A percentile compares a stretch with the other conserved stretches of the same genome.
Evolutionary conservation across 2,888 invertebrate species (phyloP).

Genomic region (Drosophila antonietae): DNA sequence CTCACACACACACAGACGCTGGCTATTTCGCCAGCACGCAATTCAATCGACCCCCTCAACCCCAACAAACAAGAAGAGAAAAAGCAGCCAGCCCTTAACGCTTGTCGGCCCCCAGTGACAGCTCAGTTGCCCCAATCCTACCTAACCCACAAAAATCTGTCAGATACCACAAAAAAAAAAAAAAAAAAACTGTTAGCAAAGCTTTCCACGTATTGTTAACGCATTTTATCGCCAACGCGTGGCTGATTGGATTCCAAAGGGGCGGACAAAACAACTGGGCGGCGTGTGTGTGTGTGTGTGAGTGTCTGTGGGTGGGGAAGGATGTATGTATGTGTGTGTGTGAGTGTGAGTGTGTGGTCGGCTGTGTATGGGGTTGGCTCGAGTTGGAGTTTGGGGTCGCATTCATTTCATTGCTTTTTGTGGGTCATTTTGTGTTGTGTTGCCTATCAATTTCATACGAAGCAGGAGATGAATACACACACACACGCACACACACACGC

Average conservation of each 20-base stretch:
- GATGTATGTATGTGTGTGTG: conserved; percentile 1
- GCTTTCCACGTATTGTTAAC: conserved; percentile 81
- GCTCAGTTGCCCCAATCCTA: conserved; percentile 19
- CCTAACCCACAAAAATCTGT: conserved; percentile 77
- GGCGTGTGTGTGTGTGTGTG: conserved; percentile 5
- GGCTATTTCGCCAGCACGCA: conserved; percentile 49
- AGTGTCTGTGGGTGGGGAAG: conserved; percentile 8
- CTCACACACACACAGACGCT: conserved; percentile 13
- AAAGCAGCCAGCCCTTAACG: background rate
- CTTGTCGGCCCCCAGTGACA: conserved; percentile 5
- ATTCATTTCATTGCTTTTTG: conserved; percentile 65
- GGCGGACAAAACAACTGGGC: conserved; percentile 33
- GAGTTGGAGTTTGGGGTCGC: conserved; percentile 25
- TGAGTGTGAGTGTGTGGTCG: conserved; percentile 8
- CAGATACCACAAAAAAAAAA: conserved; percentile 58
- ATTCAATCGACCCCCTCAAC: conserved; percentile 15
- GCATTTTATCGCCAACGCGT: conserved; percentile 82
- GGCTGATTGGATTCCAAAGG: conserved; percentile 78
- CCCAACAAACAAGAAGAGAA: background rate
- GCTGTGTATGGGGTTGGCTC: background rate
- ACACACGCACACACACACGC: conserved; percentile 5
- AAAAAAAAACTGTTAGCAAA: conserved; percentile 71
- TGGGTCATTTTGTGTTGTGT: conserved; percentile 70
- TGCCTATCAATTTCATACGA: conserved; percentile 58
- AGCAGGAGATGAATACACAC: conserved; percentile 12